Base-by-base conservation (phyloP, 2,113 vertebrate species). In the Nycticorax nycticorax region DNA sequence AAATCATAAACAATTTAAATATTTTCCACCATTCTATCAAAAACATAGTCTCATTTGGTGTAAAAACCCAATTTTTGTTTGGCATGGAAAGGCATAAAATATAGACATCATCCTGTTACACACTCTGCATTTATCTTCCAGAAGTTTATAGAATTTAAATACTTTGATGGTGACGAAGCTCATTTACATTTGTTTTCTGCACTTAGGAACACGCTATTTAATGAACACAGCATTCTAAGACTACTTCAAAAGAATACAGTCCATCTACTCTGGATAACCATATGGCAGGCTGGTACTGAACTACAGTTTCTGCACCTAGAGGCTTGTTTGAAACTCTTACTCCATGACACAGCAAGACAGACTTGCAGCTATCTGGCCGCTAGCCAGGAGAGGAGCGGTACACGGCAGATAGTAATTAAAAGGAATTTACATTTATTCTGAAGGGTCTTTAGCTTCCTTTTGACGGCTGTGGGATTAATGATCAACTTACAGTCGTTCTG, bases 21-120 rank as follows among this genome's bases (percentile, higher is more conserved):
- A 8, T 74, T 90, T 88, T 14, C 14, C 35, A 30, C 1, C 6
- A 19, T 21, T 68, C 43, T 10, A 37, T 53, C 13, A 24, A 48
- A 47, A 66, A 32, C 35, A 35, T 5, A 0, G 0, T 4, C 27
- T 55, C 3, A 8, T 43, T 18, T 20, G 13, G 8, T 2, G n/a
- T 19, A 74, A 13, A 69, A 1, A 8, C 14, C 14, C 0, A 6
- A 15, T 11, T 41, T 23, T 13, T 22, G 14, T n/a, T 22, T 9
- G 37, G 19, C 14, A 19, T 3, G 12, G 24, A 14, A 37, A 41
- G 41, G 17, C 5, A 23, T 8, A 64, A 68, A 68, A 74, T 1
- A 14, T n/a, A 48, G 24, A 22, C 5, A 26, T 7, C 7, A 39
- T 4, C 30, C 41, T 17, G 10, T 8, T 8, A 52, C 9, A 26